Evolutionary conservation across 2,888 invertebrate species (phyloP).

Genomic region (Azorinus chamasolen): DNA sequence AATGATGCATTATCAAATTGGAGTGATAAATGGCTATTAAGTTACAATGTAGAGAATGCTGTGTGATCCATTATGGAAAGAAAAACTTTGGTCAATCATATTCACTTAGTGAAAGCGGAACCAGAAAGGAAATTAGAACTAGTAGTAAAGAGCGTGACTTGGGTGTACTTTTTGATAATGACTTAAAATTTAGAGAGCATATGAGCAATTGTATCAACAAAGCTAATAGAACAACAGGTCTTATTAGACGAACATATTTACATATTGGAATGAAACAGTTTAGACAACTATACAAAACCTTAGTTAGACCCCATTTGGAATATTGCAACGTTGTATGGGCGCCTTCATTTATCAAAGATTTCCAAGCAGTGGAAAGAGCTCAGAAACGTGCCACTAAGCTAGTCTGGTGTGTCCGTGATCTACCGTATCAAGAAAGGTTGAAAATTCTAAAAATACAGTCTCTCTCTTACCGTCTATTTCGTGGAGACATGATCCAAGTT

Average conservation of each 20-base stretch:
- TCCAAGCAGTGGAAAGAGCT: too few relatives aligned
- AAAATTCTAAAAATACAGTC: too few relatives aligned
- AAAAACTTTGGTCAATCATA: conserved; percentile 3
- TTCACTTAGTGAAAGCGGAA: conserved; percentile 6
- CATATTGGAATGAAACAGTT: conserved; percentile 22
- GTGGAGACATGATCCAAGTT: too few relatives aligned
- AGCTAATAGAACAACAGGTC: conserved; percentile 22
- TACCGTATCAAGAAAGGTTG: too few relatives aligned
- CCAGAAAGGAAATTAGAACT: conserved; percentile 6
- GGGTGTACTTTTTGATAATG: conserved; percentile 28
- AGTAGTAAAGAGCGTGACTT: conserved; percentile 1
- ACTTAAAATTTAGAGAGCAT: conserved; percentile 31
- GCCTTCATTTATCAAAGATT: too few relatives aligned
- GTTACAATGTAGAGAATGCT: conserved; percentile 10
- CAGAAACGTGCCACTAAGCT: too few relatives aligned
- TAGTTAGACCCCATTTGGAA: too few relatives aligned
- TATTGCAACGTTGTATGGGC: too few relatives aligned
- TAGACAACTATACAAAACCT: too few relatives aligned
- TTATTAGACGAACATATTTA: conserved; percentile 17
- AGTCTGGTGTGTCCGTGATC: too few relatives aligned
- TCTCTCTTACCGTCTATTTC: too few relatives aligned
- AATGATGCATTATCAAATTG: conserved; percentile 3
- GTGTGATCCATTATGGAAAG: conserved; percentile 17
- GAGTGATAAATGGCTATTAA: conserved; percentile 20
- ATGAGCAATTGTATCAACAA: too few relatives aligned